Conservation (phyloP, 2,797 vertebrate species). For the Gorsachius magnificus region DNA sequence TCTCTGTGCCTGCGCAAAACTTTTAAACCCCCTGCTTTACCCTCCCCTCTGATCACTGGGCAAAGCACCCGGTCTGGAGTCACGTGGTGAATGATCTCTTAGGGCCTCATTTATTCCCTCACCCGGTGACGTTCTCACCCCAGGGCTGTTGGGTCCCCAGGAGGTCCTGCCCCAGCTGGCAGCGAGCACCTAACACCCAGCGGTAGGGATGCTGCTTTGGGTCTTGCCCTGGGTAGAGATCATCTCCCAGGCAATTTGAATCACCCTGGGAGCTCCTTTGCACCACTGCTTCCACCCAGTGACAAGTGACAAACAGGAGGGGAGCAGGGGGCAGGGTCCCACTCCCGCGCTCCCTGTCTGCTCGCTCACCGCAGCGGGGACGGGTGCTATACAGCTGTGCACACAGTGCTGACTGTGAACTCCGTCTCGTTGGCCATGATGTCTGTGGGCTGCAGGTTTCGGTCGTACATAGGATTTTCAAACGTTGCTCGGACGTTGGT, state of each 20-base stretch:
- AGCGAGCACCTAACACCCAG: not conserved
- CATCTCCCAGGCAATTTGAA: not conserved
- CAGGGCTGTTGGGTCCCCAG: not conserved
- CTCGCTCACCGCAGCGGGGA: conserved; percentile 66
- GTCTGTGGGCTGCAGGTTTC: conserved; percentile 95
- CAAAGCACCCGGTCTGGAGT: not conserved
- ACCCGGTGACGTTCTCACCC: not conserved
- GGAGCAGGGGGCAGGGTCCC: accelerated
- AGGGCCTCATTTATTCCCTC: accelerated
- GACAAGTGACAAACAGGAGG: accelerated
- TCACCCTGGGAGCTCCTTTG: accelerated
- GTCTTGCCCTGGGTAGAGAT: not conserved
- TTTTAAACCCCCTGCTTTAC: not conserved
- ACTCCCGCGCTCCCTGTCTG: accelerated
- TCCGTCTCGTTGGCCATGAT: conserved; percentile 92
- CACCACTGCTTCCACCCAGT: accelerated
- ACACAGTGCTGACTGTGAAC: conserved; percentile 99
- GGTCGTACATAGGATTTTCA: conserved; percentile 98
- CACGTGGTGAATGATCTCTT: accelerated
- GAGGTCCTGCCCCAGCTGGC: not conserved
- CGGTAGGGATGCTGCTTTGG: not conserved
- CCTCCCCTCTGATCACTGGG: not conserved
- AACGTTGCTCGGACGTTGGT: conserved; percentile 94
- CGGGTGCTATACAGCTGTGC: conserved; percentile 95
- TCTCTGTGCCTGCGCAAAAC: not conserved